These are phyloP conservation scores for Tipula unca DNA, from an alignment of 2,888 invertebrate species.

Conservation along the genomic window DNA sequence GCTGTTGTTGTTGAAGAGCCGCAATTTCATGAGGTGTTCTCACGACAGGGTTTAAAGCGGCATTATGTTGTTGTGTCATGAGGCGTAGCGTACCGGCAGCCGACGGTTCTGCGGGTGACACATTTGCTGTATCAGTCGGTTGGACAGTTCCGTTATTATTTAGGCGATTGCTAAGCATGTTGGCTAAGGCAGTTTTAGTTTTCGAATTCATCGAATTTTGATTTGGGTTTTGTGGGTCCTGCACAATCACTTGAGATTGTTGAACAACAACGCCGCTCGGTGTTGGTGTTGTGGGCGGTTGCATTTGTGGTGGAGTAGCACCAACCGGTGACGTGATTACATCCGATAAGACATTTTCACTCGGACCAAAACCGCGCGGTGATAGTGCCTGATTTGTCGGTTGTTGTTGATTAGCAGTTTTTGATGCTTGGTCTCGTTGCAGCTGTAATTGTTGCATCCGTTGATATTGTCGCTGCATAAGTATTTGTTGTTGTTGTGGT, in stretches of 20 bases:
- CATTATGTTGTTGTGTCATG: conserved; percentile 77
- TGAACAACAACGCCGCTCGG: conserved; percentile 20
- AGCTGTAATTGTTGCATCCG: conserved; percentile 35
- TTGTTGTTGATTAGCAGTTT: conserved; percentile 36
- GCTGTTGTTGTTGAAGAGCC: conserved; percentile 47
- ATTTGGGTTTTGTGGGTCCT: not conserved
- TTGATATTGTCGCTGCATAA: conserved; percentile 29
- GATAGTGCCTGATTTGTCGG: conserved; percentile 29
- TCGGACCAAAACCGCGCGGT: conserved; percentile 27
- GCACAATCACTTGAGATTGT: conserved; percentile 23
- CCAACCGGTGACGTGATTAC: not conserved
- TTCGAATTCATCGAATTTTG: conserved; percentile 60
- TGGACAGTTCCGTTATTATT: conserved; percentile 47
- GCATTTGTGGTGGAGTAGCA: conserved; percentile 24
- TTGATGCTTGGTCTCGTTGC: conserved; percentile 32
- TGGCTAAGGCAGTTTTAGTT: conserved; percentile 91
- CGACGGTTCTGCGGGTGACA: conserved; percentile 47
- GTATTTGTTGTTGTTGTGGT: conserved; percentile 28
- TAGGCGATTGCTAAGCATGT: conserved; percentile 80
- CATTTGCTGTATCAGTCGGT: conserved; percentile 42
- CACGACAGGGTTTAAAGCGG: conserved; percentile 45
- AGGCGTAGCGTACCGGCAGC: conserved; percentile 64
- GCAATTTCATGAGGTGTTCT: conserved; percentile 46
- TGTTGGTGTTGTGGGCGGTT: conserved; percentile 14
- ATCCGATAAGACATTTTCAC: not conserved